Evolutionary conservation across 2,797 vertebrate species (phyloP).

Genomic region (Steatocranus sp.): DNA sequence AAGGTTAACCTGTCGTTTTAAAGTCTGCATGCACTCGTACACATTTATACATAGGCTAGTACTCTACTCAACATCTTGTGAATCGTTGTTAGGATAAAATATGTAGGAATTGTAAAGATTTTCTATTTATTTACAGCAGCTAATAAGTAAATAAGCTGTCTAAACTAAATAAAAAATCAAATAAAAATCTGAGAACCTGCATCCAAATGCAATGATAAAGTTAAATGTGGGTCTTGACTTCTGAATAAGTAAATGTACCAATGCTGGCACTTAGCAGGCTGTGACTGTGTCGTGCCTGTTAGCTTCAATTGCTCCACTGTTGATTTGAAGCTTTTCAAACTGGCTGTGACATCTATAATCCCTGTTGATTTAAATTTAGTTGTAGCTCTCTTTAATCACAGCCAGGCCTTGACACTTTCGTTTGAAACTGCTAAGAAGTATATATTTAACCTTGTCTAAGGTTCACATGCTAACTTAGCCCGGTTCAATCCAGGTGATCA

Average conservation of each 20-base stretch:
- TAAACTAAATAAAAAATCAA: not conserved
- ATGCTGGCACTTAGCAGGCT: not conserved
- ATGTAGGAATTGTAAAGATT: not conserved
- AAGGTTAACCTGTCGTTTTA: conserved; percentile 51
- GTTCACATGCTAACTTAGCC: not conserved
- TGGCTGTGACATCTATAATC: conserved; percentile 35
- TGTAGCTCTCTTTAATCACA: conserved; percentile 33
- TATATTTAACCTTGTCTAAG: not conserved
- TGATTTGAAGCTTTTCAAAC: conserved; percentile 45
- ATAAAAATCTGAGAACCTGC: not conserved
- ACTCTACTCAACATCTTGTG: not conserved
- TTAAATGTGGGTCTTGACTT: not conserved
- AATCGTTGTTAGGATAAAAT: not conserved
- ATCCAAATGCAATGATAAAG: not conserved
- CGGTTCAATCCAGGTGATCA: not conserved
- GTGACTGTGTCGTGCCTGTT: conserved; percentile 16
- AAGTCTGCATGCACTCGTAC: conserved; percentile 2
- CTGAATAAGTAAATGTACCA: not conserved
- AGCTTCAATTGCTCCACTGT: conserved; percentile 17
- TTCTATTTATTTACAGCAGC: not conserved
- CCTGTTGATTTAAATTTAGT: conserved; percentile 35
- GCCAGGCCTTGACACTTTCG: not conserved
- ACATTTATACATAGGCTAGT: not conserved
- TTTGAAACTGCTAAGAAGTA: not conserved
- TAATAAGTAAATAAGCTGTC: not conserved